Base-by-base conservation (phyloP, 1,140 invertebrate species). In the Drosophila miranda region DNA sequence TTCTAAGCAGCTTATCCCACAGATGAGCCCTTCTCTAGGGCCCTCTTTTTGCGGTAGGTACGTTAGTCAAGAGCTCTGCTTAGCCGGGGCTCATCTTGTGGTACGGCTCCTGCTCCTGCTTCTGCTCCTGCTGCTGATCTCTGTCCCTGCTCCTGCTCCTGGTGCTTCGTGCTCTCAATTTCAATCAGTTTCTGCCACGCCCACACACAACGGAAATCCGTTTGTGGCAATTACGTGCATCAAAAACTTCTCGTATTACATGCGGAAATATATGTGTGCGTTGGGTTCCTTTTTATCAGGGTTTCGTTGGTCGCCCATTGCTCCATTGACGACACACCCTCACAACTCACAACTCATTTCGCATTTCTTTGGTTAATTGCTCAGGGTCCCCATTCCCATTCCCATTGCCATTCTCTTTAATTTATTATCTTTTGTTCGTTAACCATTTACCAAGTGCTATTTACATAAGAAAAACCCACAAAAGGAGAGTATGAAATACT, bases 131-230 rank as follows among this genome's bases (percentile, higher is more conserved):
- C 62, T 67, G 54, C 64, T 68, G 62, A 48, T 30, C 6, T 26
- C 9, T 30, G 42, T 28, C 42, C 50, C 62, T 55, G 64, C 61
- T 68, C 45, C 64, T 68, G 28, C 28, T 30, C 0, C 9, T 30
- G 38, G 41, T 45, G 52, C 46, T 46, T 30, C 19, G 44, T 80
- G 78, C 74, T 82, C 78, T 81, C 78, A 82, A 86, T 81, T 86
- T 76, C 80, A 79, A 78, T 69, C 68, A 75, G 50, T 57, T 58
- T 54, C 67, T 52, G 82, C 60, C 77, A 86, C 82, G 82, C 82
- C 82, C 81, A 77, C 70, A 48, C 58, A 58, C 69, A 82, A 48
- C 82, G 82, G 82, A 87, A 87, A 87, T 87, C 82, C 82, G 78
- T 78, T 87, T 82, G 30, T 68, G 67, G 73, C 73, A 87, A 86